Base-by-base conservation (phyloP, 92 coral and sea anemone genomes). In the Ricordea florida region DNA sequence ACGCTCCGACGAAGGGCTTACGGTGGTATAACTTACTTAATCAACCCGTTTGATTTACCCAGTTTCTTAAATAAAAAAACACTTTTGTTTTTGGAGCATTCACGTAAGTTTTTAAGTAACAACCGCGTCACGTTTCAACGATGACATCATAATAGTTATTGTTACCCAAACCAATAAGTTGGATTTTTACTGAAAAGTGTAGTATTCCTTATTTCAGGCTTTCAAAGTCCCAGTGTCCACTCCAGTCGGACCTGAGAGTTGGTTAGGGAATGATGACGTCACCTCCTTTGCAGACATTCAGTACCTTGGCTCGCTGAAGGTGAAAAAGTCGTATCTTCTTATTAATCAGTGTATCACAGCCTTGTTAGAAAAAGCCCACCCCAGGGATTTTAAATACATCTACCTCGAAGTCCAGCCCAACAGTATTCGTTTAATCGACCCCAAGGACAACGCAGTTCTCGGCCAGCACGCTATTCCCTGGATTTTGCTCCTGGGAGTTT, bases 401-500 rank as follows among this genome's bases (percentile, higher is more conserved):
- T 87, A 80, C 20, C 69, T 94, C 10, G 92, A 91, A 72, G 83
- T 94, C 8, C 91, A 81, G 2, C 73, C 76, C 36, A 89, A 72
- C 9, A 90, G 89, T n/a, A 91, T 94, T 33, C 79, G 81, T 10
- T 49, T 94, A 0, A 82, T 91, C 55, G 89, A 94, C 57, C 81
- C 75, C 33, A 63, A 48, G 44, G 65, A 65, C 38, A 80, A 73
- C 30, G 67, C 68, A 11, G 27, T 83, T 3, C 80, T 91, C 34
- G 86, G 84, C 15, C 83, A 78, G 11, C 98, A 94, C 47, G 58
- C 82, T 10, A 76, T 94, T 36, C 88, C 93, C 1, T 94, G 98
- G 98, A 91, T 94, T n/a, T 77, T 94, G 62, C 80, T 93, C 53
- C 81, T 94, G 82, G 98, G 98, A 13, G 90, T 94, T 24, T 91